These are phyloP conservation scores for Sesia bembeciformis DNA, from an alignment of 2,888 invertebrate species.

Conservation along the genomic window DNA sequence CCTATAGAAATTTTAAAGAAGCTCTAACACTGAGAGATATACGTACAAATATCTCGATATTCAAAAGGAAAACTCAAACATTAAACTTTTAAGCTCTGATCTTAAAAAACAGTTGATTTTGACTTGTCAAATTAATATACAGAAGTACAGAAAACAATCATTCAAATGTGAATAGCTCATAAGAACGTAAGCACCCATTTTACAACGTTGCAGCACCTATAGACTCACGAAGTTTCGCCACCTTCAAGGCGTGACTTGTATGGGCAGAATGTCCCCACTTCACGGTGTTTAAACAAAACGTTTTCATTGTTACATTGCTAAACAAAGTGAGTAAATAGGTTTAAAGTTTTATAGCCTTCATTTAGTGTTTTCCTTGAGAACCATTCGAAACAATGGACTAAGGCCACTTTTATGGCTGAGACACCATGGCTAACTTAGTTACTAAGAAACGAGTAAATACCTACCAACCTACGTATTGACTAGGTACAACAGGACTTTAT, in stretches of 20 bases:
- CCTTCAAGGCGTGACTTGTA: neutral
- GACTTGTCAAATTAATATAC: too few species aligned
- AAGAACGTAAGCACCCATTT: too few species aligned
- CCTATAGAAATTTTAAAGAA: too few species aligned
- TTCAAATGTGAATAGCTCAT: too few species aligned
- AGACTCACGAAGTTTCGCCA: neutral
- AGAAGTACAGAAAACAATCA: too few species aligned
- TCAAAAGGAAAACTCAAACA: too few species aligned
- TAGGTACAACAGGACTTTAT: too few species aligned
- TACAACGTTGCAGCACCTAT: too few species aligned
- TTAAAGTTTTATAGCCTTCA: constrained; percentile 14
- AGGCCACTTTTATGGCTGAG: constrained; percentile 11
- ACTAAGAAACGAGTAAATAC: constrained; percentile 8
- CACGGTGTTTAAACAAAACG: constrained; percentile 7
- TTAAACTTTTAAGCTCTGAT: too few species aligned
- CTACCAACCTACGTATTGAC: neutral
- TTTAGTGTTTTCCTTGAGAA: constrained; percentile 11
- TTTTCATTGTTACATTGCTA: constrained; percentile 7
- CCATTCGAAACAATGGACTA: constrained; percentile 13
- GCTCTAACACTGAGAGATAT: too few species aligned
- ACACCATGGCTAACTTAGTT: constrained; percentile 4
- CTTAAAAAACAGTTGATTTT: too few species aligned
- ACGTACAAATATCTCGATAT: too few species aligned
- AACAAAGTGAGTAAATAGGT: constrained; percentile 16
- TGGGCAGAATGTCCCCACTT: neutral